Base-by-base conservation (phyloP, 2,797 vertebrate genomes). In the Enteromius fasciolatus region DNA sequence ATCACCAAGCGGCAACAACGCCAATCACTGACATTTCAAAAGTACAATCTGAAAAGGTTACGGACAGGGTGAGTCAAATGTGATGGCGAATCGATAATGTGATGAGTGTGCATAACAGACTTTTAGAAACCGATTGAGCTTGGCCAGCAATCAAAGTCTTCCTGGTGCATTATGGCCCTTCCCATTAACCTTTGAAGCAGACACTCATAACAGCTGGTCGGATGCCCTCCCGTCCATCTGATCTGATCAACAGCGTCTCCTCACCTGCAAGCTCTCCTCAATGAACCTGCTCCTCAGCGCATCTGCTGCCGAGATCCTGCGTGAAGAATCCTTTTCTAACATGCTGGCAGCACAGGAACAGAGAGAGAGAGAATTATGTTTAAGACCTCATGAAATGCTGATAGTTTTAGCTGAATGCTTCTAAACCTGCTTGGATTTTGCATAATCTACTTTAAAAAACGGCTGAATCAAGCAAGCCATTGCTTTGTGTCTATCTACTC, bases 241-340 rank as follows among this genome's bases (percentile, higher is more conserved):
- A 61, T 61, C 39, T 11, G 75, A 72, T 48, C 46, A 36, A 66
- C 17, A 10, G 36, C 6, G 1, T 44, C 77, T 70, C 28, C 80
- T 78, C 63, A 91, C 87, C 86, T 88, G 86, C 76, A 83, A 54
- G 67, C 87, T 81, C 12, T 86, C 82, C 67, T 84, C 84, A 33
- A 87, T 78, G 52, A 86, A 75, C 14, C 59, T 68, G 61, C 67
- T 78, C 63, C 73, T 85, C 67, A 91, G 77, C 78, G 87, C 82
- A 1, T 91, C 87, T 31, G 81, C 84, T 46, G 89, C 88, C 18
- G 88, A 90, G 46, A 86, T 82, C 72, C 88, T 79, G 67, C 52
- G 31, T 3, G 70, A 59, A 15, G 84, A 87, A 57, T 87, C 83
- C 84, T 88, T 89, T 73, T 82, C 83, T 61, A 89, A 78, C 89